Evolutionary conservation across 1,140 invertebrate species (phyloP).

Genomic region (Eulimnadia texana): DNA sequence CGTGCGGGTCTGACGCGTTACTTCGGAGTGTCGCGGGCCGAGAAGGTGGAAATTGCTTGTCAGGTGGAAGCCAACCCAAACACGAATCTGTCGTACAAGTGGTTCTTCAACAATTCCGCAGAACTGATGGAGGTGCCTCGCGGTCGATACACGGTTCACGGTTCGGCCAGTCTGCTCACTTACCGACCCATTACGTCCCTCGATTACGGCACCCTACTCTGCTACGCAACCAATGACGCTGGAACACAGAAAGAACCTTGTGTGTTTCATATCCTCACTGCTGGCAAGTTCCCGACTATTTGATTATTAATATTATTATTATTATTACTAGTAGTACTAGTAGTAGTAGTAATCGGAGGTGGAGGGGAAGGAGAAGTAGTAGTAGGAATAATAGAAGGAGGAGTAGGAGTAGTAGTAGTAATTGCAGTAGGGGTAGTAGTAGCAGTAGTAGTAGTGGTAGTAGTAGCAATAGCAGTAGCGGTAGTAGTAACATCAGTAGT

Average conservation of each 20-base stretch:
- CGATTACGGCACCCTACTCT: constrained; percentile 53
- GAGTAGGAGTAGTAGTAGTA: too few species aligned
- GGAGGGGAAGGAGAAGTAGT: too few species aligned
- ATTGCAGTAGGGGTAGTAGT: too few species aligned
- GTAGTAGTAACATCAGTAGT: too few species aligned
- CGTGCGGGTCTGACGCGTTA: constrained; percentile 60
- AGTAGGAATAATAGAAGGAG: too few species aligned
- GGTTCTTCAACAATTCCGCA: constrained; percentile 86
- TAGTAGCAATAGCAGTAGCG: too few species aligned
- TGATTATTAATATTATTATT: not conserved
- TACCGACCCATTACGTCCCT: constrained; percentile 62
- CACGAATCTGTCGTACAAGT: constrained; percentile 58
- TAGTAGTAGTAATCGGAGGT: too few species aligned
- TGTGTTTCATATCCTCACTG: constrained; percentile 52
- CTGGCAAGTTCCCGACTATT: constrained; percentile 32
- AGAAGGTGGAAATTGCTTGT: constrained; percentile 72
- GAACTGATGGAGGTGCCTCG: constrained; percentile 65
- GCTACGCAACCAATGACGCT: constrained; percentile 42
- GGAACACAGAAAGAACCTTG: constrained; percentile 49
- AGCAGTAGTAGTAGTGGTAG: too few species aligned
- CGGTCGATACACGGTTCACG: constrained; percentile 21
- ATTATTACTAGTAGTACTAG: too few species aligned
- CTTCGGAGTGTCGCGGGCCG: constrained; percentile 80
- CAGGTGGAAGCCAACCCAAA: constrained; percentile 76
- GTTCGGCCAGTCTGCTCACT: constrained; percentile 44